phyloP scores from a whole-genome alignment of 1,140 invertebrate genomes.

The Tribolium castaneum region DNA sequence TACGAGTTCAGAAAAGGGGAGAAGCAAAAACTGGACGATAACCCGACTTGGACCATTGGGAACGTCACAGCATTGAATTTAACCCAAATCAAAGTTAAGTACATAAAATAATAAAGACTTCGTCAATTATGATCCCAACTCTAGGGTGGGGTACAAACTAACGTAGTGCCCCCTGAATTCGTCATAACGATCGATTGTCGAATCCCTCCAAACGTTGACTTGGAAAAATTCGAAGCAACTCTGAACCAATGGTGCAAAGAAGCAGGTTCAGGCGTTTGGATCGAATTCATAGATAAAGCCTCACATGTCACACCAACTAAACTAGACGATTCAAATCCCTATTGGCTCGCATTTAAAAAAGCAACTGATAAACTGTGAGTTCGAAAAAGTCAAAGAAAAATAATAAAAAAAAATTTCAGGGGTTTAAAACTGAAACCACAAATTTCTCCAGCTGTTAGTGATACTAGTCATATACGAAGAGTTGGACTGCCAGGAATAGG shows the following conservation, averaged over 20 bases:
- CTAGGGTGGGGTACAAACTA: conserved; percentile 89
- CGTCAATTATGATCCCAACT: conserved; percentile 25
- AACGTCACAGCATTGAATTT: conserved; percentile 92
- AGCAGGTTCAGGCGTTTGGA: conserved; percentile 82
- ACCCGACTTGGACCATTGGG: conserved; percentile 77
- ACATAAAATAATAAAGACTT: neutral
- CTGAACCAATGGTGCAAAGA: conserved; percentile 83
- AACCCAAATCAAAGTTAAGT: conserved; percentile 83
- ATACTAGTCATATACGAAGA: conserved; percentile 77
- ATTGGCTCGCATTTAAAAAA: conserved; percentile 84
- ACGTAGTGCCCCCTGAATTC: conserved; percentile 88
- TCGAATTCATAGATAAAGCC: conserved; percentile 79
- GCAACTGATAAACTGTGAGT: conserved; percentile 70
- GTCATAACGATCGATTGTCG: conserved; percentile 85
- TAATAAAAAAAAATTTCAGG: conserved; percentile 61
- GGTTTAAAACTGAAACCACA: conserved; percentile 71
- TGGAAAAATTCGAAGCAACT: conserved; percentile 77
- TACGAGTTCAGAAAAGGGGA: conserved; percentile 78
- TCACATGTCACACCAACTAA: conserved; percentile 73
- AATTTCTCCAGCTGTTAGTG: conserved; percentile 86
- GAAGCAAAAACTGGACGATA: conserved; percentile 72
- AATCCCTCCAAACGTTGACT: conserved; percentile 75
- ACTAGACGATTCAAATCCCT: conserved; percentile 77
- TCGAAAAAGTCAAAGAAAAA: neutral
- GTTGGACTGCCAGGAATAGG: conserved; percentile 79